Base-by-base conservation (phyloP, 2,113 vertebrate genomes). In the Rhabdomys dilectus region DNA sequence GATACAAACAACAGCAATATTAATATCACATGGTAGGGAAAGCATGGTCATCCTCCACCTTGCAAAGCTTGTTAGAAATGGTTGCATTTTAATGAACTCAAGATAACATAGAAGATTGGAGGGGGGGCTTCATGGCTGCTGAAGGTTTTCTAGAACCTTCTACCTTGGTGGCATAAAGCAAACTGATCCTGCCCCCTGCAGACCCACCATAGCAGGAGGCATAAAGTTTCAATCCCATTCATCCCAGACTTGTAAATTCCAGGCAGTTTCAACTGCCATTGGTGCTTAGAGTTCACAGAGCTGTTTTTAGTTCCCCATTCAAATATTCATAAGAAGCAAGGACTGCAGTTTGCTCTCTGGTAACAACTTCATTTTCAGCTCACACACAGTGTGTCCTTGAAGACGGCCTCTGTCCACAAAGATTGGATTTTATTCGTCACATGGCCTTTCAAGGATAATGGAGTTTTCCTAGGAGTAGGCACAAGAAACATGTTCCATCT, bases 301-400 rank as follows among this genome's bases (percentile, higher is more conserved):
- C 98, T 98, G 99, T 99, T 99, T 99, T 99, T 99, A 99, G 99
- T 98, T 98, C 97, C 98, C 97, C 98, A 98, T 98, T 99, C 98
- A 99, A 99, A 99, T 99, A 99, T 99, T 99, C 99, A 99, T 99
- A 97, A 99, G 98, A 97, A 98, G 95, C 9, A 62, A 98, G 97
- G 97, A 96, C 97, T 98, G 98, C 98, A 98, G 98, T 99, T 99
- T 98, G 97, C 98, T 99, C 97, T 99, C 98, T 98, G 98, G 98
- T 99, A 99, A 98, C 98, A 99, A 98, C 98, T 98, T 99, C 98
- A 98, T 99, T 98, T 98, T 98, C 97, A 86, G 98, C 98, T 98
- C 98, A 87, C 96, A 97, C 98, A 91, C 96, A 98, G 97, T 97
- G 97, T 3, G 97, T 98, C 99, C 98, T 98, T 98, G 98, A 81